These are phyloP conservation scores for Caracal caracal DNA, from an alignment of 2,113 vertebrate genomes.

Conservation along the genomic window DNA sequence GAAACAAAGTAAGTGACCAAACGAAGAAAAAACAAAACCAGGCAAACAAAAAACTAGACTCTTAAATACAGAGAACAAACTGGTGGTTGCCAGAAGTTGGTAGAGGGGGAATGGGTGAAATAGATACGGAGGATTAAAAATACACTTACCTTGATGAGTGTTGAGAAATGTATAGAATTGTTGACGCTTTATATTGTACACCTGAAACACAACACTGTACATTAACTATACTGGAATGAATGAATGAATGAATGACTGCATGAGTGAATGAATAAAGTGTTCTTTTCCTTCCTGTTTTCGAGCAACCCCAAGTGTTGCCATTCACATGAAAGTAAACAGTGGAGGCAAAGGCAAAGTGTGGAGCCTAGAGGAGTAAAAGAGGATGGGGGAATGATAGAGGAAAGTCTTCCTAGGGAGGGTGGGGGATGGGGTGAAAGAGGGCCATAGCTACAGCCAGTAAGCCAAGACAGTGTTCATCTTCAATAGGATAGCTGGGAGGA, in stretches of 20 bases:
- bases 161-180: neutral
- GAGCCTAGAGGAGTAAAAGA: neutral
- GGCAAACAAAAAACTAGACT: neutral
- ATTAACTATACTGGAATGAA: neutral
- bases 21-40: neutral
- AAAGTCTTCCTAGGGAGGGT: neutral
- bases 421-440: neutral
- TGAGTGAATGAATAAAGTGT: neutral
- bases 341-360: neutral
- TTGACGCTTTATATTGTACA: neutral
- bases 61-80: neutral
- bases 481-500: neutral
- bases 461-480: neutral
- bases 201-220: neutral
- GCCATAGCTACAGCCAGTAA: neutral
- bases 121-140: neutral
- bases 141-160: neutral
- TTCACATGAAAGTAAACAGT: neutral
- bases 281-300: conserved; percentile 5
- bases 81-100: neutral
- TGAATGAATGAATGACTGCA: neutral
- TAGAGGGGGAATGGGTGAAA: too few relatives aligned
- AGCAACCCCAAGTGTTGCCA: neutral
- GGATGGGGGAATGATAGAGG: neutral
- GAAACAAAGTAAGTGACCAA: neutral